Conservation (phyloP, 2,797 vertebrate species). For the Bovichtus diacanthus region DNA sequence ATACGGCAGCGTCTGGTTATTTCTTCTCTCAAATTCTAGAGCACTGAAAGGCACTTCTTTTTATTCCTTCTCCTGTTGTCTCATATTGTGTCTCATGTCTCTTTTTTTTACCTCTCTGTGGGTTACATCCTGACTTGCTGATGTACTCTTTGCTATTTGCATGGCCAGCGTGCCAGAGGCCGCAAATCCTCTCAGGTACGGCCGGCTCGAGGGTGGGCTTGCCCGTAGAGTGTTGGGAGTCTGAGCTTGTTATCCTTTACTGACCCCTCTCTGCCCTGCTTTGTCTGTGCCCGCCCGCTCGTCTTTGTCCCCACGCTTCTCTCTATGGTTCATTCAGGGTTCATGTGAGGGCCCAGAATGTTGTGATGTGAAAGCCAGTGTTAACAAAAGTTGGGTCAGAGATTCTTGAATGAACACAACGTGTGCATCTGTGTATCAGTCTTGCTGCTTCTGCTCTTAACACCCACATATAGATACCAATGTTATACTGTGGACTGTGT, state of each 20-base stretch:
- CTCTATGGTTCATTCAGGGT: slow-evolving; percentile 19
- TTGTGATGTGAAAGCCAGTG: slow-evolving; percentile 11
- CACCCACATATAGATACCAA: background rate
- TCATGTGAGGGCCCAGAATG: slow-evolving; percentile 19
- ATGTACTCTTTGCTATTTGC: slow-evolving; percentile 71
- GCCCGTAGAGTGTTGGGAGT: slow-evolving; percentile 77
- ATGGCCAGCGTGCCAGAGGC: slow-evolving; percentile 84
- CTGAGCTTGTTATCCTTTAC: slow-evolving; percentile 82
- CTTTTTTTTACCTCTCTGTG: slow-evolving; percentile 57
- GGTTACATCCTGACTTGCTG: slow-evolving; percentile 67
- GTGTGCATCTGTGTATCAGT: background rate
- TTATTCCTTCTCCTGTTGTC: slow-evolving; percentile 41
- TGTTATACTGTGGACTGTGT: background rate
- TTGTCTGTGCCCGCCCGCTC: slow-evolving; percentile 31
- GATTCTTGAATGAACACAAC: background rate
- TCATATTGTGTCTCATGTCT: slow-evolving; percentile 66
- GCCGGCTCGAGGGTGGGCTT: slow-evolving; percentile 31
- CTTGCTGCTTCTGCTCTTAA: background rate
- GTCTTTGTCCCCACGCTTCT: slow-evolving; percentile 34
- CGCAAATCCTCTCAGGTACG: slow-evolving; percentile 73
- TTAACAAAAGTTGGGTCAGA: background rate
- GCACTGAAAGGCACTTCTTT: slow-evolving; percentile 13
- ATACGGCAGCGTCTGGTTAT: background rate
- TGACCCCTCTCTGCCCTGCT: slow-evolving; percentile 49
- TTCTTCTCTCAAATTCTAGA: slow-evolving; percentile 12